A percentile compares a stretch with the other conserved stretches of the same genome.
Conservation (phyloP, 2,888 invertebrate genomes). For the Ectemnius lituratus region DNA sequence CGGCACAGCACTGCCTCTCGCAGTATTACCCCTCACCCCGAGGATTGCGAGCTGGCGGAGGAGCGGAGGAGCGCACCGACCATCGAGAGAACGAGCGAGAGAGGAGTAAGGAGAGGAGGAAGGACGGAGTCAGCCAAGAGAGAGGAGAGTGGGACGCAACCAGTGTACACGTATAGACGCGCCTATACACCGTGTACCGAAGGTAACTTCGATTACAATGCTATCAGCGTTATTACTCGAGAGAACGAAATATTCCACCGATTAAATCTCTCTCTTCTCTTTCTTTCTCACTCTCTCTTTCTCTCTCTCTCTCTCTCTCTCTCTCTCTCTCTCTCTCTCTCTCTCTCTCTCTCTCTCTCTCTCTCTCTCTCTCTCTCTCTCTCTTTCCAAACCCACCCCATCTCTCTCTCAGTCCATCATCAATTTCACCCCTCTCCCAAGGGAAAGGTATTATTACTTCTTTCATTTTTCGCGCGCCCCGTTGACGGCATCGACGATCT, state of each 20-base stretch:
- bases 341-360: constrained; percentile 1
- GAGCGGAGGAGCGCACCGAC: constrained; percentile 61
- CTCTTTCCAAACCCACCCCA: no score
- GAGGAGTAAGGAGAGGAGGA: constrained; percentile 25
- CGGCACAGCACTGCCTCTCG: constrained; percentile 32
- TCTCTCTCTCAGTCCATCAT: neutral
- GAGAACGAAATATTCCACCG: constrained; percentile 22
- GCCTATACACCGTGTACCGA: constrained; percentile 58
- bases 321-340: neutral
- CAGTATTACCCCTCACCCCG: constrained; percentile 59
- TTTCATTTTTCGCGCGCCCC: no score
- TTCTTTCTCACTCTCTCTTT: neutral
- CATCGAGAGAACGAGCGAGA: constrained; percentile 55
- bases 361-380: no score
- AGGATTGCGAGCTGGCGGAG: constrained; percentile 53
- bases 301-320: neutral
- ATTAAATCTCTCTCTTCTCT: constrained; percentile 22
- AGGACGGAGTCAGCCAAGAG: constrained; percentile 23
- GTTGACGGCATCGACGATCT: no score
- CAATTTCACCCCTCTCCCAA: no score
- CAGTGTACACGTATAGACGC: constrained; percentile 44
- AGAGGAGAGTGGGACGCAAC: constrained; percentile 52
- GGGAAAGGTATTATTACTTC: no score
- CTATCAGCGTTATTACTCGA: constrained; percentile 40
- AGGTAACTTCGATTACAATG: constrained; percentile 62